phyloP scores from a whole-genome alignment of 2,797 vertebrate species.

The Aeoliscus strigatus region DNA sequence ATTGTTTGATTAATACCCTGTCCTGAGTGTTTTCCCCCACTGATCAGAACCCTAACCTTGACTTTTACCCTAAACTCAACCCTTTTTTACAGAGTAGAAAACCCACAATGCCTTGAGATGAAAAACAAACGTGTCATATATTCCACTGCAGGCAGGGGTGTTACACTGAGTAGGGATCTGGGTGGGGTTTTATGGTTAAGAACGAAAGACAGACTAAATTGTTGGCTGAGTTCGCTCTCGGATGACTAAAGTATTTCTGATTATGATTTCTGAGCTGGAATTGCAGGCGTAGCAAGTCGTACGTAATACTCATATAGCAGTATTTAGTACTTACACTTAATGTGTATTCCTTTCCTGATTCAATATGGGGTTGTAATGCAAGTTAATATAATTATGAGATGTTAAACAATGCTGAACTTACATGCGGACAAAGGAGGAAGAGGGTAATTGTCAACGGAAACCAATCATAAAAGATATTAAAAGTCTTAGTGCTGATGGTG shows the following conservation, averaged over 20 bases:
- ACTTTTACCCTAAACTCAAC: too few relatives aligned
- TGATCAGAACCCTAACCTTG: too few relatives aligned
- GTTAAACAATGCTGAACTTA: slow-evolving; percentile 16
- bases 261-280: too few relatives aligned
- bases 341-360: slow-evolving; percentile 10
- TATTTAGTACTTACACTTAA: slow-evolving; percentile 2
- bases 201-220: too few relatives aligned
- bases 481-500: slow-evolving; percentile 45
- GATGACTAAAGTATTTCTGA: too few relatives aligned
- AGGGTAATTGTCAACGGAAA: slow-evolving; percentile 59
- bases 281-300: neutral
- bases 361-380: slow-evolving; percentile 2
- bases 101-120: too few relatives aligned
- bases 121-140: too few relatives aligned
- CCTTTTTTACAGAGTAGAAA: too few relatives aligned
- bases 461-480: slow-evolving; percentile 47
- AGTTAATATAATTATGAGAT: slow-evolving; percentile 18
- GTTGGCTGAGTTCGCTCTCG: too few relatives aligned
- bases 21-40: slow-evolving; percentile 21
- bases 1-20: slow-evolving; percentile 34
- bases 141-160: too few relatives aligned
- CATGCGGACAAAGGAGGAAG: slow-evolving; percentile 2
- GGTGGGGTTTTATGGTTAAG: too few relatives aligned
- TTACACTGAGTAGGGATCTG: too few relatives aligned
- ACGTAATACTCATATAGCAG: neutral